Base-by-base conservation (phyloP, 2,888 invertebrate species). In the Ochropleura plecta region DNA sequence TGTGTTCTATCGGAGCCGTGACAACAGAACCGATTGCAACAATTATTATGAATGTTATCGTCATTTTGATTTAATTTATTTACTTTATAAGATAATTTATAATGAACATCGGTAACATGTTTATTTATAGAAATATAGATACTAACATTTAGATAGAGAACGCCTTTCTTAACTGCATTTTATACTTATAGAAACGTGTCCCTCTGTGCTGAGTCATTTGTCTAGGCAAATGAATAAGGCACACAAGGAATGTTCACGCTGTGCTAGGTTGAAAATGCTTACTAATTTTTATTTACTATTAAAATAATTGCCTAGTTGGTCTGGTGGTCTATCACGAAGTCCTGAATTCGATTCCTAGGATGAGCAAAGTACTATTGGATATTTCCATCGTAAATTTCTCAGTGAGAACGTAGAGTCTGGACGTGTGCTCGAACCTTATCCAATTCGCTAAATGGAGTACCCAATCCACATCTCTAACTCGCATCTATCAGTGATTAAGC, bases 1-100 rank as follows among this genome's bases (percentile, higher is more conserved):
- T 53, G 10, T 20, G 14, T 55, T 53, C 14, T 40, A 59, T 62
- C n/a, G 83, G 79, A 18, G 76, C 75, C 66, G 62, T 72, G 44
- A 75, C 20, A 14, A 44, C 65, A 9, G 79, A 72, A 40, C 63
- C 66, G 20, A 65, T 59, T 63, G 53, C 44, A 44, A 74, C 10
- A 63, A 73, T 63, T 40, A 84, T 7, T 55, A 78, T n/a, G 20
- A 73, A 59, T 49, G 72, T 67, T 69, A 80, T 70, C 78, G 76
- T 78, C 83, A 86, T 80, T 77, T 57, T 86, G 42, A 78, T 79
- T 65, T 42, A 48, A 64, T 51, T 44, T 20, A 20, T 18, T 7
- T 53, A 40, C n/a, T n/a, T 67, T 12, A 20, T 42, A 12, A 48
- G 42, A 66, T 68, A 72, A 62, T 78, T 16, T 12, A 30, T 51